phyloP scores from a whole-genome alignment of 2,113 vertebrate genomes.

The Helogale parvula region DNA sequence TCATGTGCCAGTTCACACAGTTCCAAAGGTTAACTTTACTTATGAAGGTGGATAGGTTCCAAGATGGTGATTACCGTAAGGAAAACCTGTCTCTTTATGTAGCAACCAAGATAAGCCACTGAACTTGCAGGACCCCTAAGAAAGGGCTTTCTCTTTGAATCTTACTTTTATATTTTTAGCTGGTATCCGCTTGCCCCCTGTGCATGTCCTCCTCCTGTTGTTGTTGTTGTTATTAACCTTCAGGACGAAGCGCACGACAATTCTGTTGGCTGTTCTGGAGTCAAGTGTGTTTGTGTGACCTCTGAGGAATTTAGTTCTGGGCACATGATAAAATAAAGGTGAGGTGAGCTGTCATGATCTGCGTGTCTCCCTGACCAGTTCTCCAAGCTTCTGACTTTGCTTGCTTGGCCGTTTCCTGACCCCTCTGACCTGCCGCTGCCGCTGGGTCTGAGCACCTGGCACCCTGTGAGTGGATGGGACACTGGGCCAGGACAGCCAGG shows the following conservation, averaged over 20 bases:
- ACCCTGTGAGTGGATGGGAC: accelerated
- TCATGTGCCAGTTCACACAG: background rate
- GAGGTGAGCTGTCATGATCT: background rate
- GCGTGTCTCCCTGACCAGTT: background rate
- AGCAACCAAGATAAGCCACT: background rate
- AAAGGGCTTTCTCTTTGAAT: background rate
- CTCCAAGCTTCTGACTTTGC: background rate
- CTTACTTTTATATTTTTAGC: background rate
- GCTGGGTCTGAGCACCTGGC: background rate
- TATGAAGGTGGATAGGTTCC: background rate
- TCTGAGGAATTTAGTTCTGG: background rate
- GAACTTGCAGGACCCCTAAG: background rate
- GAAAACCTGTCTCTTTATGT: background rate
- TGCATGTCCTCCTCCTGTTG: background rate
- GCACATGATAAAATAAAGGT: background rate
- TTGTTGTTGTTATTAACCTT: background rate
- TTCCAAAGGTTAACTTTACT: conserved; percentile 63
- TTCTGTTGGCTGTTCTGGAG: conserved; percentile 14
- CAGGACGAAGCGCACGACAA: conserved; percentile 1
- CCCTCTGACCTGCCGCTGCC: accelerated
- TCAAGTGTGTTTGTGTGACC: background rate
- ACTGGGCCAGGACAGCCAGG: background rate
- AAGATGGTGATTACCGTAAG: background rate
- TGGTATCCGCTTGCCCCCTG: background rate
- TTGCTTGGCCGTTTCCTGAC: background rate